Evolutionary conservation across 2,888 invertebrate species (phyloP).

Genomic region (Cinara cedri): DNA sequence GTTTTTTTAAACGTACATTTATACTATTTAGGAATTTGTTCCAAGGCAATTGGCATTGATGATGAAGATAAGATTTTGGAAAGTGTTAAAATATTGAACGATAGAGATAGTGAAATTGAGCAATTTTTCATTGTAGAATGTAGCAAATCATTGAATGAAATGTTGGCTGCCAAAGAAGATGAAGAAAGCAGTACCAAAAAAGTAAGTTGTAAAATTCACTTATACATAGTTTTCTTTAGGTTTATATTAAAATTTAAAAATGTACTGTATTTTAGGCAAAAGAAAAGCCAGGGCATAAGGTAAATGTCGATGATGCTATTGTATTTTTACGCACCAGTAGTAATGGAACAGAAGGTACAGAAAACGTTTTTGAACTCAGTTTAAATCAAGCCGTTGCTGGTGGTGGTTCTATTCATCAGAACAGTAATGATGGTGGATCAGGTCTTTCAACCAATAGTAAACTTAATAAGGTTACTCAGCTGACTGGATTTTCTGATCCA

Average conservation of each 20-base stretch:
- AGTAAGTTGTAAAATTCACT: slow-evolving; percentile 61
- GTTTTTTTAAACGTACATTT: neutral
- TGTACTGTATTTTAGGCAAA: slow-evolving; percentile 59
- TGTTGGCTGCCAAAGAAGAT: slow-evolving; percentile 80
- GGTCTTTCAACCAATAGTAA: slow-evolving; percentile 60
- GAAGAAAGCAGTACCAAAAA: slow-evolving; percentile 71
- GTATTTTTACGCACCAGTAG: slow-evolving; percentile 78
- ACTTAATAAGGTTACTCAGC: slow-evolving; percentile 69
- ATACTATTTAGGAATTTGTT: slow-evolving; percentile 66
- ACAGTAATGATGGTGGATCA: slow-evolving; percentile 67
- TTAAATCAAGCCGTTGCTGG: slow-evolving; percentile 87
- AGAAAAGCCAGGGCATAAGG: slow-evolving; percentile 62
- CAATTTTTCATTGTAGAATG: slow-evolving; percentile 77
- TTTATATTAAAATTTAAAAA: slow-evolving; percentile 2
- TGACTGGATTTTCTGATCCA: slow-evolving; percentile 98
- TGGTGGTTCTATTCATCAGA: slow-evolving; percentile 60
- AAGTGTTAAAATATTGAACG: slow-evolving; percentile 77
- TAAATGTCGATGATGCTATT: slow-evolving; percentile 75
- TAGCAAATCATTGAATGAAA: slow-evolving; percentile 78
- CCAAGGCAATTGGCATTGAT: slow-evolving; percentile 90
- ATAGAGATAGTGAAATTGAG: slow-evolving; percentile 72
- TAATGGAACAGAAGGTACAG: slow-evolving; percentile 68
- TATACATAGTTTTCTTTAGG: neutral
- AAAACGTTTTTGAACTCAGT: slow-evolving; percentile 93
- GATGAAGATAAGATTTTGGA: slow-evolving; percentile 87